These are phyloP conservation scores for Chelonus formosanus DNA, from an alignment of 2,888 invertebrate species.

Conservation along the genomic window DNA sequence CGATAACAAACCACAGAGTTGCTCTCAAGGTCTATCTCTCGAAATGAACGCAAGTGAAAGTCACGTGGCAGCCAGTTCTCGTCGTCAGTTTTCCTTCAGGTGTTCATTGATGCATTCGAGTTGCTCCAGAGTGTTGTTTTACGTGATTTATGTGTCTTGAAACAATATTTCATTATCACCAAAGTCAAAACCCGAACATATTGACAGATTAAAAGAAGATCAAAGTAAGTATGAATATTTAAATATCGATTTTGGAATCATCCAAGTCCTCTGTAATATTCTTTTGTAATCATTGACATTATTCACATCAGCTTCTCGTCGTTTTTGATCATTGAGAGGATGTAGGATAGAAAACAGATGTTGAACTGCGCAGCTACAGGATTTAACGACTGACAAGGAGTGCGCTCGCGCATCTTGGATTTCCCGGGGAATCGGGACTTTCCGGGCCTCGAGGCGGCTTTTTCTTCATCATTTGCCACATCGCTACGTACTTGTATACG, in stretches of 20 bases:
- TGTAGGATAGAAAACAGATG: slow-evolving; percentile 16
- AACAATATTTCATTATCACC: too few relatives aligned
- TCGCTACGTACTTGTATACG: slow-evolving; percentile 39
- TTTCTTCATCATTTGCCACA: slow-evolving; percentile 51
- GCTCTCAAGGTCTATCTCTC: slow-evolving; percentile 46
- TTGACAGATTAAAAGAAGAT: too few relatives aligned
- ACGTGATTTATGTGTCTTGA: too few relatives aligned
- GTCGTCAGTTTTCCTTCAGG: slow-evolving; percentile 18
- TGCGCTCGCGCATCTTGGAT: slow-evolving; percentile 56
- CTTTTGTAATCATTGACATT: not conserved
- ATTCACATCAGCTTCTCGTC: slow-evolving; percentile 4
- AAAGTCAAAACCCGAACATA: too few relatives aligned
- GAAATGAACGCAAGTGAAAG: slow-evolving; percentile 52
- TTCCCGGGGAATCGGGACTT: slow-evolving; percentile 64
- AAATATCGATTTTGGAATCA: too few relatives aligned
- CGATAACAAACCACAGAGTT: slow-evolving; percentile 18
- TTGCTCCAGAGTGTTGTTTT: too few relatives aligned
- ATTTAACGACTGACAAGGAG: slow-evolving; percentile 51
- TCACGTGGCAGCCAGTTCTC: slow-evolving; percentile 43
- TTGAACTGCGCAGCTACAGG: slow-evolving; percentile 53
- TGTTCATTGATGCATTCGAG: not conserved
- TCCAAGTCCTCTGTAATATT: not conserved
- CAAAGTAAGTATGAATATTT: too few relatives aligned
- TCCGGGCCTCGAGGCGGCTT: slow-evolving; percentile 58
- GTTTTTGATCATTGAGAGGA: slow-evolving; percentile 15